phyloP scores from a whole-genome alignment of 2,113 vertebrate genomes.

The Bos indicus region DNA sequence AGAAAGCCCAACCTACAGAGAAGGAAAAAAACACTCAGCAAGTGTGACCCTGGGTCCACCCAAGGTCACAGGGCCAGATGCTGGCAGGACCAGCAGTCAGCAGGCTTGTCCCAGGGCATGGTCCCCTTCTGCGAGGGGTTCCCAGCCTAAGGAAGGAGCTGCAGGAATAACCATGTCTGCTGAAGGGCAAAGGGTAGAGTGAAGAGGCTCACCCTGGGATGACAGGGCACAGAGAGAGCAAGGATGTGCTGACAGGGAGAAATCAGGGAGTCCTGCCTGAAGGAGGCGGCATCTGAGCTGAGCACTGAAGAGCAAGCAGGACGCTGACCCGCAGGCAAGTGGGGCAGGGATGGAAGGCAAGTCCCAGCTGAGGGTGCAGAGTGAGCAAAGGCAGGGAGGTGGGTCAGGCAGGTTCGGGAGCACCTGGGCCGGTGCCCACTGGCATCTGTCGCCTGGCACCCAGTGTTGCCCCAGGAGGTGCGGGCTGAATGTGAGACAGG shows the following conservation, averaged over 20 bases:
- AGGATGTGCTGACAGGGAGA: background rate
- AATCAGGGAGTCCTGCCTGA: background rate
- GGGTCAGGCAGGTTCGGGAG: rapidly evolving
- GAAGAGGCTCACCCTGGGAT: background rate
- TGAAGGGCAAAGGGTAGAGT: background rate
- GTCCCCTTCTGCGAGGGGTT: background rate
- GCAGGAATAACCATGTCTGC: rapidly evolving
- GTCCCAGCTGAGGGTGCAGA: background rate
- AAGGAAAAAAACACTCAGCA: background rate
- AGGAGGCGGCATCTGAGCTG: background rate
- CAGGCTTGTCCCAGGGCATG: background rate
- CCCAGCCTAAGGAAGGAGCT: background rate
- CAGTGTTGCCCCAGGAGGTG: rapidly evolving
- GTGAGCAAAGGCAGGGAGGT: background rate
- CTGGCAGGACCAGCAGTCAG: background rate
- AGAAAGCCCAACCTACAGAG: background rate
- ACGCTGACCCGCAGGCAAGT: background rate
- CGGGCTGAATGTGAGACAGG: background rate
- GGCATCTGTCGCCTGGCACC: background rate
- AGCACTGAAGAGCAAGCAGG: background rate
- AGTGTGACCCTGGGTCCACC: too few species aligned
- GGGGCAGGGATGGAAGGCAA: background rate
- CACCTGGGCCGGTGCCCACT: rapidly evolving
- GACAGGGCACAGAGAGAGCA: background rate
- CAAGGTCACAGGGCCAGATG: background rate